phyloP scores from a whole-genome alignment of 2,888 invertebrate species.

The Halictus ligatus region DNA sequence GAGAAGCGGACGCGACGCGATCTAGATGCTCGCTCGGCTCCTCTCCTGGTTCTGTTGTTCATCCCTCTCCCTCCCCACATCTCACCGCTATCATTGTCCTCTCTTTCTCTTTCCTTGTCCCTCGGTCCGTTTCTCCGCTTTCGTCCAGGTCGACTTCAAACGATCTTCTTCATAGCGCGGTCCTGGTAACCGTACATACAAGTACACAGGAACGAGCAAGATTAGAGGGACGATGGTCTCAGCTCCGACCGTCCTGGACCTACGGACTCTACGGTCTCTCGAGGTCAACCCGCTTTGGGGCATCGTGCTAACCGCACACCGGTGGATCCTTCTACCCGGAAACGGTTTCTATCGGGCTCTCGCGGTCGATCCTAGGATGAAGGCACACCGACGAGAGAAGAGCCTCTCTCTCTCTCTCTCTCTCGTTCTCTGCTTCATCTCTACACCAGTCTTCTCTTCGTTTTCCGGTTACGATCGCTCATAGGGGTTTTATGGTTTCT shows the following conservation, averaged over 20 bases:
- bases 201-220: constrained; percentile 71
- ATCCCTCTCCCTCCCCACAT: not conserved
- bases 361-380: constrained; percentile 65
- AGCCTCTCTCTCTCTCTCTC: not conserved
- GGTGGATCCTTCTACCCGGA: constrained; percentile 80
- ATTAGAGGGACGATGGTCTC: constrained; percentile 79
- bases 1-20: constrained; percentile 64
- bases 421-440: not conserved
- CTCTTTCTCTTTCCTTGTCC: constrained; percentile 12
- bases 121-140: constrained; percentile 1
- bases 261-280: constrained; percentile 73
- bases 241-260: constrained; percentile 73
- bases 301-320: constrained; percentile 82
- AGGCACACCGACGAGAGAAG: constrained; percentile 34
- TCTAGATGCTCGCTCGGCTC: constrained; percentile 66
- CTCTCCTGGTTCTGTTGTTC: constrained; percentile 44
- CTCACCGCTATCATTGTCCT: constrained; percentile 11
- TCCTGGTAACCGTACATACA: constrained; percentile 52
- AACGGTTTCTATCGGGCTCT: constrained; percentile 74
- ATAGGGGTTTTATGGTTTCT: constrained; percentile 67
- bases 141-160: constrained; percentile 36
- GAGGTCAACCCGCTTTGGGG: constrained; percentile 84
- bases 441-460: constrained; percentile 54
- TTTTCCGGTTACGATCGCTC: constrained; percentile 71
- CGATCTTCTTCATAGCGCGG: constrained; percentile 50